Percentiles rank a stretch among this genome's conserved stretches.
phyloP scores from a whole-genome alignment of 2,888 invertebrate genomes.

The Octodonta nipae region DNA sequence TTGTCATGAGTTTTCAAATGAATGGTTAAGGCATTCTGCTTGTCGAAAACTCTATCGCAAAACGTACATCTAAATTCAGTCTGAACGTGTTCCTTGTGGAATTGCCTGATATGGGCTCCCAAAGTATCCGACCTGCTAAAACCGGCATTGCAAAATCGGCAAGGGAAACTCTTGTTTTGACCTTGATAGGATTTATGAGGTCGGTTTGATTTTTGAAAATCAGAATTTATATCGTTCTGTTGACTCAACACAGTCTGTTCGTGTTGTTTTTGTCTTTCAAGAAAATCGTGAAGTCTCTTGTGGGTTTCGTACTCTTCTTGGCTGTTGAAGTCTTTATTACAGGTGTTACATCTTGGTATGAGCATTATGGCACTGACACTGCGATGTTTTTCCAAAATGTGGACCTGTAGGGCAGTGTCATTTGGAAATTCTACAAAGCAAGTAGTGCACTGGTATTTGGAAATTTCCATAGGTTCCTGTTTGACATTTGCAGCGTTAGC shows the following conservation, averaged over 20 bases:
- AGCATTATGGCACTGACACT: conserved; percentile 28
- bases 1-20: conserved; percentile 47
- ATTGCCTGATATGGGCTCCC: conserved; percentile 49
- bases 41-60: conserved; percentile 49
- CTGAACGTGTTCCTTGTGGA: conserved; percentile 39
- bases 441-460: conserved; percentile 23
- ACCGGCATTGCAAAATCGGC: conserved; percentile 48
- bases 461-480: conserved; percentile 21
- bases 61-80: conserved; percentile 45
- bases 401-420: conserved; percentile 31
- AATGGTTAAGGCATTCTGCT: conserved; percentile 48
- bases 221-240: conserved; percentile 29
- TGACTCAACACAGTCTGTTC: conserved; percentile 12
- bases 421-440: conserved; percentile 26
- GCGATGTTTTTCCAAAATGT: conserved; percentile 31
- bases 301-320: conserved; percentile 49
- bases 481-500: conserved; percentile 7
- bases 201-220: conserved; percentile 2
- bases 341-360: conserved; percentile 40
- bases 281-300: conserved; percentile 38
- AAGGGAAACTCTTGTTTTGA: conserved; percentile 33
- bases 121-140: conserved; percentile 50
- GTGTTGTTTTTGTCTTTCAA: conserved; percentile 23
- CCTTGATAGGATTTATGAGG: conserved; percentile 4
- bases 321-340: conserved; percentile 46